Percentiles rank a stretch among this genome's conserved stretches.
phyloP scores from a whole-genome alignment of 2,797 vertebrate genomes.

The Sparus aurata region DNA sequence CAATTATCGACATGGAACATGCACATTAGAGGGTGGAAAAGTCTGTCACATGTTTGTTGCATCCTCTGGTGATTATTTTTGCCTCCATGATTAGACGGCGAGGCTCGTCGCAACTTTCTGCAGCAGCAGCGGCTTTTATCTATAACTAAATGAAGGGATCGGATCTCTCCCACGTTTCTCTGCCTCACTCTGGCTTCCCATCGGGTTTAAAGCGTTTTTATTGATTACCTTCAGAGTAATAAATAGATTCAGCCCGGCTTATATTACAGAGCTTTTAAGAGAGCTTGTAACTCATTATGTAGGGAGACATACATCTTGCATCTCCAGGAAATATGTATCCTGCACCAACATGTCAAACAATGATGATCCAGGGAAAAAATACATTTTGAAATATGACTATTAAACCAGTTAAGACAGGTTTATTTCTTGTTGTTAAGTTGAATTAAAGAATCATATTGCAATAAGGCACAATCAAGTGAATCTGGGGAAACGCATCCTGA shows the following conservation, averaged over 20 bases:
- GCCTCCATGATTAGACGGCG: background rate
- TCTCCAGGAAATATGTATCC: background rate
- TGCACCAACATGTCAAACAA: background rate
- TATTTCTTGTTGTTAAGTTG: no score
- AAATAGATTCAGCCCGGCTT: conserved; percentile 18
- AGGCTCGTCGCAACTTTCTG: background rate
- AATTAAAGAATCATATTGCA: no score
- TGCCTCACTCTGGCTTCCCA: conserved; percentile 2
- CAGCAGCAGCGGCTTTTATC: conserved; percentile 16
- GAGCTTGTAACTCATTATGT: background rate
- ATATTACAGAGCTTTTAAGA: conserved; percentile 34
- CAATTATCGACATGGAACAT: background rate
- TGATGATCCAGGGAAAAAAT: background rate
- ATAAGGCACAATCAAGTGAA: no score
- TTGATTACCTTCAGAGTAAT: conserved; percentile 41
- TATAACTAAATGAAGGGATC: conserved; percentile 26
- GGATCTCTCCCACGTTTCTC: conserved; percentile 27
- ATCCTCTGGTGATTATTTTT: background rate
- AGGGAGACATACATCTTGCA: background rate
- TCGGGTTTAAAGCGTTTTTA: conserved; percentile 30
- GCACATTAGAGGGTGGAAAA: background rate
- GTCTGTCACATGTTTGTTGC: background rate
- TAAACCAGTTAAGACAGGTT: background rate
- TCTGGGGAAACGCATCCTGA: no score
- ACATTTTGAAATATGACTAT: background rate